Percentiles rank a stretch among this genome's conserved stretches.
Conservation (phyloP, 2,113 vertebrate species). For the Petromus typicus region DNA sequence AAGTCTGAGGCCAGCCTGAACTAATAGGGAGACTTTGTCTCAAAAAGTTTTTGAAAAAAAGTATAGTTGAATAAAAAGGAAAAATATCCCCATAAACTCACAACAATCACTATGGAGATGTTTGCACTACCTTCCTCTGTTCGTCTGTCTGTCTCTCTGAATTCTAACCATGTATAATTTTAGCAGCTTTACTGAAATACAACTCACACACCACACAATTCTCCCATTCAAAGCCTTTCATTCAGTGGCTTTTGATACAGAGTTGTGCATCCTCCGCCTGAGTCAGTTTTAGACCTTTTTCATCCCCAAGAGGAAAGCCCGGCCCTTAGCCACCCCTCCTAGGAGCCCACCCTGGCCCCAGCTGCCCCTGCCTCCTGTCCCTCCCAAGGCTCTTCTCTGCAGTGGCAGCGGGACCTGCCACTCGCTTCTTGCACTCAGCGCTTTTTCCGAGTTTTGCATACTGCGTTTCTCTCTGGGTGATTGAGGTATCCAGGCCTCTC, state of each 20-base stretch:
- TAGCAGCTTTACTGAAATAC: background rate
- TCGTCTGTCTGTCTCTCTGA: background rate
- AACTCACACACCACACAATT: background rate
- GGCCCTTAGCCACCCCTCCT: background rate
- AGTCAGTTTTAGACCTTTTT: slow-evolving; percentile 10
- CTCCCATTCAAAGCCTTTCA: background rate
- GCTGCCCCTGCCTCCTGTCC: background rate
- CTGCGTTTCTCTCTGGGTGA: background rate
- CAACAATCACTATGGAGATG: background rate
- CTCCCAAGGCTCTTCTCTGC: background rate
- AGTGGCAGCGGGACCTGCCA: fast-evolving
- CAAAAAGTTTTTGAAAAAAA: background rate
- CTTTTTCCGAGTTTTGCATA: background rate
- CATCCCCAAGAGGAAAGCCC: background rate
- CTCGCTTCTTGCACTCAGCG: background rate
- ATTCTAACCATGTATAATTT: background rate
- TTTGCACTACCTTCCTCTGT: background rate
- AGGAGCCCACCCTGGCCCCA: background rate
- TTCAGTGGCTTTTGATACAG: background rate
- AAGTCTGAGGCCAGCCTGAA: background rate
- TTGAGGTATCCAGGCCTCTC: background rate
- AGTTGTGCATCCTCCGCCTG: background rate
- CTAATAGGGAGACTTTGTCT: background rate
- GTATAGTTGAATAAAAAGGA: background rate
- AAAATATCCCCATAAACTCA: background rate